A percentile compares a stretch with the other conserved stretches of the same genome.
phyloP scores from a whole-genome alignment of 2,113 vertebrate species.

The Arothron firmamentum region DNA sequence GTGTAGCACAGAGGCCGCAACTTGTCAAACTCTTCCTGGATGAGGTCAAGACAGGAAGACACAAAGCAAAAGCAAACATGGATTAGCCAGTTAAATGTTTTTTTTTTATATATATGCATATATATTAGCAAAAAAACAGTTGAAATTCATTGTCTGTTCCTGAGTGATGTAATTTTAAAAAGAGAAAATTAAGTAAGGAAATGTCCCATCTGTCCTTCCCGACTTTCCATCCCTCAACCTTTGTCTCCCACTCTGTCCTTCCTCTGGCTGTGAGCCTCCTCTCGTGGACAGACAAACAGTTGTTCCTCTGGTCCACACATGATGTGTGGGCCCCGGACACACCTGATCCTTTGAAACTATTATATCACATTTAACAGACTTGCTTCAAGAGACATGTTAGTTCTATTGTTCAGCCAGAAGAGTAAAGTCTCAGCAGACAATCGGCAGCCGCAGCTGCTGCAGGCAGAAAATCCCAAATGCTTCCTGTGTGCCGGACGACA shows the following conservation, averaged over 20 bases:
- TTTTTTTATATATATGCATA: neutral
- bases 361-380: neutral
- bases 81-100: neutral
- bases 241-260: slow-evolving; percentile 16
- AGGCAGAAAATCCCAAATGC: slow-evolving; percentile 11
- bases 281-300: neutral
- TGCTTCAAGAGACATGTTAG: neutral
- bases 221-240: neutral
- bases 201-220: neutral
- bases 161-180: slow-evolving; percentile 2
- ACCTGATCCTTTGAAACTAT: neutral
- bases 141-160: neutral
- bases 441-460: slow-evolving; percentile 1
- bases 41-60: neutral
- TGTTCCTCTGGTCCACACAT: neutral
- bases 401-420: neutral
- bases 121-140: neutral
- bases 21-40: slow-evolving; percentile 94
- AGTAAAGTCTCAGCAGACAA: slow-evolving; percentile 4
- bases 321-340: neutral
- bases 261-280: slow-evolving; percentile 18
- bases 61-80: neutral
- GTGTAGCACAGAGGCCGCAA: slow-evolving; percentile 93
- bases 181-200: slow-evolving; percentile 1
- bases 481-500: slow-evolving; percentile 23